Percentiles rank a stretch among this genome's conserved stretches.
Conservation (phyloP, 2,888 invertebrate species). For the Athrips mouffetella region DNA sequence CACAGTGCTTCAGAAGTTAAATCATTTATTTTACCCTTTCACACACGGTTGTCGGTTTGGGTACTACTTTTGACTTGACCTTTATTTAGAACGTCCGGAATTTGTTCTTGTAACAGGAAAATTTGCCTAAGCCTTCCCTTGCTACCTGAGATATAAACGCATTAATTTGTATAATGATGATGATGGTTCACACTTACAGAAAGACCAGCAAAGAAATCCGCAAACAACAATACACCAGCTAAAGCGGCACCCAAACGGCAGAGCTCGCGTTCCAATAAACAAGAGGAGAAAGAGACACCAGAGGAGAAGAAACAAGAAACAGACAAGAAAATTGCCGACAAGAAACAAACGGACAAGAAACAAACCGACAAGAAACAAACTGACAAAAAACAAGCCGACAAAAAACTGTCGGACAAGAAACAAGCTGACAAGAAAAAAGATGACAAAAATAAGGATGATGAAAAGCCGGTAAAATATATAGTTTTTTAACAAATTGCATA, state of each 20-base stretch:
- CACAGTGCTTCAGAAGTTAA: too few species aligned
- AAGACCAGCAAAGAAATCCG: conserved; percentile 41
- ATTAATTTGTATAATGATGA: neutral
- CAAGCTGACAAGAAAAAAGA: conserved; percentile 11
- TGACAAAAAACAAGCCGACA: conserved; percentile 1
- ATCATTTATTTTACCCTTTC: too few species aligned
- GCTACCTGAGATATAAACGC: neutral
- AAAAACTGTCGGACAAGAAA: conserved; percentile 11
- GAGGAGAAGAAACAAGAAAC: neutral
- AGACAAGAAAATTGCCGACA: conserved; percentile 15
- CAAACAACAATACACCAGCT: conserved; percentile 40
- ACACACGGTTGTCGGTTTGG: too few species aligned
- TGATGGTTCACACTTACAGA: neutral
- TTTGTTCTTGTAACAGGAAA: too few species aligned
- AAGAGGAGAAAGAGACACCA: conserved; percentile 15
- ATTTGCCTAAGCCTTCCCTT: neutral
- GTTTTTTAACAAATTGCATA: too few species aligned
- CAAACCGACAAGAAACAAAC: conserved; percentile 22
- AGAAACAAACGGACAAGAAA: conserved; percentile 21
- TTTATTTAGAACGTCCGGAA: too few species aligned
- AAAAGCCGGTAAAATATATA: neutral
- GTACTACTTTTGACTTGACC: too few species aligned
- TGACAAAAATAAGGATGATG: neutral
- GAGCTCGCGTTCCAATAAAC: conserved; percentile 47
- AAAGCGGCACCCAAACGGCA: conserved; percentile 52